phyloP scores from a whole-genome alignment of 1,140 invertebrate genomes.

The Conus ventricosus region DNA sequence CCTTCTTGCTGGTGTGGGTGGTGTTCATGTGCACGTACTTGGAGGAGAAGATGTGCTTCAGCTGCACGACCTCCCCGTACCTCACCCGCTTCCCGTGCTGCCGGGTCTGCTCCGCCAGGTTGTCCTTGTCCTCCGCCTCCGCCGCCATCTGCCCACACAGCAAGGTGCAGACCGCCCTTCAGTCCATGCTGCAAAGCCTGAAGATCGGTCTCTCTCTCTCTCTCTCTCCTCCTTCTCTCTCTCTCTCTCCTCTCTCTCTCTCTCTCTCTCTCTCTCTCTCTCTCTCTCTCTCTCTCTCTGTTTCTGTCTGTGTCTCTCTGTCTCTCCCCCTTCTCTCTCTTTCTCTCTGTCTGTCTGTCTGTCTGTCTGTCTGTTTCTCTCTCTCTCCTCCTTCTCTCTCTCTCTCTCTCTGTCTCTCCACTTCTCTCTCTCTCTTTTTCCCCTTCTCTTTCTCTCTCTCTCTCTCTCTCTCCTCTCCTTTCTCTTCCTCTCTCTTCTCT shows the following conservation, averaged over 20 bases:
- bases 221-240: too few species aligned
- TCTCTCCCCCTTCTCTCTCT: not conserved
- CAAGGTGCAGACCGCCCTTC: not conserved
- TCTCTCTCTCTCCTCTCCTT: too few species aligned
- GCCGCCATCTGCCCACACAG: slow-evolving; percentile 64
- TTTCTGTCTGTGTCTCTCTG: not conserved
- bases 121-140: slow-evolving; percentile 73
- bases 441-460: not conserved
- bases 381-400: not conserved
- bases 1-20: slow-evolving; percentile 73
- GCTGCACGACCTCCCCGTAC: slow-evolving; percentile 74
- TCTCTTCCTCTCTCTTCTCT: too few species aligned
- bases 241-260: not conserved
- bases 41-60: slow-evolving; percentile 71
- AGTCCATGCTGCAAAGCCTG: not conserved
- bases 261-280: not conserved
- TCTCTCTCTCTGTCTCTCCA: not conserved
- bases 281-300: not conserved
- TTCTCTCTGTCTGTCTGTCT: not conserved
- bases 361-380: not conserved
- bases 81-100: slow-evolving; percentile 72
- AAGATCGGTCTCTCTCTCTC: too few species aligned
- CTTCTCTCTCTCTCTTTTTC: not conserved
- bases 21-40: slow-evolving; percentile 75
- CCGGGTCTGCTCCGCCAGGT: slow-evolving; percentile 70